Base-by-base conservation (phyloP, 2,888 invertebrate species). In the Monochamus alternatus region DNA sequence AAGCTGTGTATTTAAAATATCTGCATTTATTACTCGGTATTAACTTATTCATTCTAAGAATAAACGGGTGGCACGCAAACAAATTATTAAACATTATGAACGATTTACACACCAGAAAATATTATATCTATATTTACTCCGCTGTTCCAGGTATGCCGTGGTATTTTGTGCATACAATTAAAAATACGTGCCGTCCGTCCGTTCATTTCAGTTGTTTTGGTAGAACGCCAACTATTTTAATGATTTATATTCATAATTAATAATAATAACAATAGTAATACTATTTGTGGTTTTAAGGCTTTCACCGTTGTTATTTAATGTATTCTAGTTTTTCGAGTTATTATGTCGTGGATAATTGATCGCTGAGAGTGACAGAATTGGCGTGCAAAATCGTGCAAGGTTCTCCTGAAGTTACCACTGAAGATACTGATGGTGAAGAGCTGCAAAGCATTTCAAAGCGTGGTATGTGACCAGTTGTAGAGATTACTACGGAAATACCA, bases 1-100 rank as follows among this genome's bases (percentile, higher is more conserved):
- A 60, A 66, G 52, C 52, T 10, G 66, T 3, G 9, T 60, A 60
- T 66, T n/a, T 52, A 52, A 55, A 52, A 32, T 66, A 55, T 52
- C 22, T 66, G 51, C 66, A 52, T 66, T 66, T 52, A 52, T 66
- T 66, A 66, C 32, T 43, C 68, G 10, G 38, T 59, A 68, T 58
- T 59, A 58, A 68, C 58, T 59, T 9, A 14, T 32, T 38, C 14
- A 12, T 47, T 14, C 62, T 30, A 60, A 51, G 43, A 63, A 63
- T 63, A 71, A 59, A 71, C 8, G 62, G 30, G 31, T 38, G n/a
- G 71, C 71, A 71, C 71, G 71, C 71, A 38, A 71, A 52, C 10
- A 52, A 52, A 71, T 52, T 71, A 71, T 71, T 71, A 71, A 71
- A 71, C 22, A 51, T 60, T 60, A 44, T 52, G 47, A 63, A 71